Evolutionary conservation across 2,888 invertebrate genomes (phyloP), one percentile per base, ranked within the genome.

Genomic region (Neoascia interrupta): DNA sequence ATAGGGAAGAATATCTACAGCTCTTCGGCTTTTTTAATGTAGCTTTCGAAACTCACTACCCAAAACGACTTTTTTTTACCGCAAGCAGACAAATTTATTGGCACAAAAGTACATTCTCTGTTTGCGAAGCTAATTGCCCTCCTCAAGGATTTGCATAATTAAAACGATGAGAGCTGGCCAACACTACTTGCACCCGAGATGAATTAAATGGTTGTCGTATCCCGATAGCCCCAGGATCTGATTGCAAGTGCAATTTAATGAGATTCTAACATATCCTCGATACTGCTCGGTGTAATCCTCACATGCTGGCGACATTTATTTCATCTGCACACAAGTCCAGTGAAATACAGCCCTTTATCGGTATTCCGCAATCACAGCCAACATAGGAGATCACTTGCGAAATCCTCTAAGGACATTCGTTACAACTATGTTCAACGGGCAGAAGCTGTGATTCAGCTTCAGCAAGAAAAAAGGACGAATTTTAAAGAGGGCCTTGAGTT

Each of bases 331-430:
- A 34, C 37, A 19, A 39, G 56, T 45, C 56, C 49, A 68, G 61
- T 28, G 49, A 73, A 79, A 79, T 79, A 73, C 79, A 70, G 73
- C 60, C 73, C 54, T 73, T 66, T 79, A 79, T 79, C 79, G 66
- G 73, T 41, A 49, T 56, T 73, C 66, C 73, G 66, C 79, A 79
- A 79, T 79, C 79, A 54, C 79, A 61, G 61, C 66, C 73, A 66
- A 73, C 79, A 79, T 73, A 79, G 73, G 73, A 79, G 79, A 79
- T 79, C 73, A 79, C 79, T 61, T 73, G 49, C 43, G 56, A 47
- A 79, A 79, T 79, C 79, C 79, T 73, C 73, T 47, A 73, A 79
- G 73, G 79, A 79, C 79, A 79, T 73, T 73, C 49, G 73, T 79
- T 73, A 73, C 79, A 79, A 73, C 56, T 73, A n/a, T 31, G 60